Conservation (phyloP, 2,888 invertebrate genomes). For the Temnothorax rugatulus region DNA sequence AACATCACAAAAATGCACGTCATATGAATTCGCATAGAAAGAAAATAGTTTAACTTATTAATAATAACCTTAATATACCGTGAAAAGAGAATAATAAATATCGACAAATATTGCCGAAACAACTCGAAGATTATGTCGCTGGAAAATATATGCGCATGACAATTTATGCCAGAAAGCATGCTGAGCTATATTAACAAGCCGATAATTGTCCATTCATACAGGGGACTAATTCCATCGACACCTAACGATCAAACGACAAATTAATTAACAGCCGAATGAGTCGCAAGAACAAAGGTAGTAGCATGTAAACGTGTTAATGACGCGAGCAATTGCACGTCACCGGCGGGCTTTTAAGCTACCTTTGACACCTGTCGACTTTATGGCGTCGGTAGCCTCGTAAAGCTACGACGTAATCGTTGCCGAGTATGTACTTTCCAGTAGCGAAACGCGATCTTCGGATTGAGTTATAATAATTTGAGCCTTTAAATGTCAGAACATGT, state of each 20-base stretch:
- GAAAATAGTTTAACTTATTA: not conserved
- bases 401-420: constrained; percentile 23
- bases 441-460: constrained; percentile 22
- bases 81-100: not conserved
- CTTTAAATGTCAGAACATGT: constrained; percentile 25
- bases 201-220: constrained; percentile 23
- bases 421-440: constrained; percentile 1
- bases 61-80: not conserved
- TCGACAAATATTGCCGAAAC: not conserved
- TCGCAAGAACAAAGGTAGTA: constrained; percentile 23
- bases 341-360: constrained; percentile 31
- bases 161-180: not conserved
- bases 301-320: constrained; percentile 27
- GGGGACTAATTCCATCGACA: constrained; percentile 6
- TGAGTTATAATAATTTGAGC: constrained; percentile 34
- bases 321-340: constrained; percentile 33
- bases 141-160: not conserved
- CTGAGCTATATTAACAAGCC: constrained; percentile 3
- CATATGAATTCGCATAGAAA: not conserved
- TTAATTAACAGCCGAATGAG: constrained; percentile 42
- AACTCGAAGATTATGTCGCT: not conserved
- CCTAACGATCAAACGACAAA: constrained; percentile 35
- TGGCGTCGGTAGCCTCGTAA: constrained; percentile 21
- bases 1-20: not conserved
- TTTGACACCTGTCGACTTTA: constrained; percentile 51